Evolutionary conservation across 2,113 vertebrate genomes (phyloP), one percentile per base, ranked within the genome.

Genomic region (Dicrurus megarhynchus): DNA sequence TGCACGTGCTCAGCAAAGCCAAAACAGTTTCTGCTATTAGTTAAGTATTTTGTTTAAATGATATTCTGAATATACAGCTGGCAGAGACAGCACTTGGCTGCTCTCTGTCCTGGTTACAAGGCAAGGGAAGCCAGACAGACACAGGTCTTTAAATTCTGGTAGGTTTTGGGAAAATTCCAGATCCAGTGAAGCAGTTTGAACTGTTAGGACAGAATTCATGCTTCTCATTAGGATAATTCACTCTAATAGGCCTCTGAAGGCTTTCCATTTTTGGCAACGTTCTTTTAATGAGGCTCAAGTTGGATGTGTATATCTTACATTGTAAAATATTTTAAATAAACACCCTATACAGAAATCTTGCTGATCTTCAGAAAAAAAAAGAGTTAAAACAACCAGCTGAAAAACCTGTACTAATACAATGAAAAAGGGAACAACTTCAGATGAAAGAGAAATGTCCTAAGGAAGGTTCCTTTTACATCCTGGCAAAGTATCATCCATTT

Each of bases 211-310:
- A 88, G 90, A 92, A 94, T 76, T 93, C 90, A 87, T 79, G 88
- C 50, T 94, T 96, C 93, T 80, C 71, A 73, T 83, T 24, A 84
- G 91, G 93, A 60, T 77, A 96, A 93, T 81, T 96, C 94, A 87
- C 46, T 82, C 24, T 81, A 96, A 97, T 16, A 93, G 94, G 85
- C 81, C 95, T 97, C 56, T 1, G 41, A 95, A 97, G 96, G 83
- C 81, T 82, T 78, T n/a, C 69, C 18, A 8, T 35, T 88, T 86
- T 94, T 96, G 88, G 93, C 94, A 93, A 92, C 6, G 47, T 63
- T 85, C 90, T 93, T 95, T 94, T 96, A 93, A 95, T 87, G 90
- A 96, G 91, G 84, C 89, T 97, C 85, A 87, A 63, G 87, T 61
- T 94, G 95, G 96, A 97, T 83, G 63, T 57, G 70, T 68, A 27